Conservation (phyloP, 2,113 vertebrate species). For the Cinclus mexicanus region DNA sequence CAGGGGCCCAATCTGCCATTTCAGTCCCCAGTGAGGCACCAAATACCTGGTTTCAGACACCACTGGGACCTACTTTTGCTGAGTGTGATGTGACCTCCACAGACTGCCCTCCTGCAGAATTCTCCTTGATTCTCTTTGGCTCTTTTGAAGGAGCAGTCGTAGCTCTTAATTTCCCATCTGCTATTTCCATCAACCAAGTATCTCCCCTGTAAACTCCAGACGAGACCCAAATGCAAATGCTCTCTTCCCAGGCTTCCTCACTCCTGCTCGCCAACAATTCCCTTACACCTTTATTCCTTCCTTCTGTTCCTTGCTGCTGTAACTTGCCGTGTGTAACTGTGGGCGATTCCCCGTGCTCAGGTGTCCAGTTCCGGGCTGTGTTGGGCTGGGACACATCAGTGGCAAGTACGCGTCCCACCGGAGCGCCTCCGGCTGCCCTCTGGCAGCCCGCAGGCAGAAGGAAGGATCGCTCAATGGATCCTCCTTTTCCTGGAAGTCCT, state of each 20-base stretch:
- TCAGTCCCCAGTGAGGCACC: background rate
- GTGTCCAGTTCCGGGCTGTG: conserved; percentile 94
- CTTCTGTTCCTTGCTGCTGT: background rate
- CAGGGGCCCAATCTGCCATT: background rate
- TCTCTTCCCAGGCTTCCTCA: background rate
- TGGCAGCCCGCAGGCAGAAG: conserved; percentile 94
- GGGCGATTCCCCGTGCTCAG: conserved; percentile 62
- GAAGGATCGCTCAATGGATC: conserved; percentile 91
- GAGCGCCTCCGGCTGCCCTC: conserved; percentile 94
- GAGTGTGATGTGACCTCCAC: background rate
- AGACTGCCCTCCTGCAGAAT: background rate
- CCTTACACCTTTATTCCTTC: rapidly evolving
- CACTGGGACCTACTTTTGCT: background rate
- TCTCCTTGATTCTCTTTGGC: background rate
- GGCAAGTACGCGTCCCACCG: conserved; percentile 97
- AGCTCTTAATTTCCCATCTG: background rate
- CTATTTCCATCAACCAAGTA: background rate
- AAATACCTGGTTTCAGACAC: background rate
- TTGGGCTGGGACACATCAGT: conserved; percentile 96
- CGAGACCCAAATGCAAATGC: background rate
- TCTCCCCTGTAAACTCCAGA: background rate
- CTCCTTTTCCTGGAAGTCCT: conserved; percentile 93
- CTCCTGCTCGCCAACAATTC: background rate
- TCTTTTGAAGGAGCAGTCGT: background rate
- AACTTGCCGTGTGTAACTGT: background rate